Percentiles rank a stretch among this genome's conserved stretches.
Conservation (phyloP, 2,113 vertebrate species). For the Salminus brasiliensis region DNA sequence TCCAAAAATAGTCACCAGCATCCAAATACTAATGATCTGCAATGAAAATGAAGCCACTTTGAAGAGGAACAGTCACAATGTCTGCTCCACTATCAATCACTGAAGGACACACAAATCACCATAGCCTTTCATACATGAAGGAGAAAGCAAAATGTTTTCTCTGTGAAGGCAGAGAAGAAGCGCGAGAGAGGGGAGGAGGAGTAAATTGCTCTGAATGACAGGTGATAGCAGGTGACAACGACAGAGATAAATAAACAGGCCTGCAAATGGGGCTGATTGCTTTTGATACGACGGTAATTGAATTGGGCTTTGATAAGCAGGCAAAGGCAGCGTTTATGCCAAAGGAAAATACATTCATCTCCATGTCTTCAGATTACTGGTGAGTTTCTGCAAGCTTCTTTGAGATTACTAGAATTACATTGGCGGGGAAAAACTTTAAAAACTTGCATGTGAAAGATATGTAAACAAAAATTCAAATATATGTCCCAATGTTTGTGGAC, state of each 20-base stretch:
- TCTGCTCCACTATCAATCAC: background rate
- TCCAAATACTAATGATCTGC: too few relatives aligned
- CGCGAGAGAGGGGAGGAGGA: background rate
- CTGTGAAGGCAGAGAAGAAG: background rate
- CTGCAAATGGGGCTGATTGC: slow-evolving; percentile 71
- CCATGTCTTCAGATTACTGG: background rate
- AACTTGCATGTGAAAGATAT: too few relatives aligned
- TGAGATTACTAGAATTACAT: background rate
- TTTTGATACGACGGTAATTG: slow-evolving; percentile 68
- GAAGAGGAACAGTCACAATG: background rate
- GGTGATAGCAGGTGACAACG: slow-evolving; percentile 45
- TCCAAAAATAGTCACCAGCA: too few relatives aligned
- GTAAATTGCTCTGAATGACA: slow-evolving; percentile 57
- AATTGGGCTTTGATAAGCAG: slow-evolving; percentile 67
- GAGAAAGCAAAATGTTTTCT: background rate
- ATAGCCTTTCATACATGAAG: background rate
- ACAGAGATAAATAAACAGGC: slow-evolving; percentile 32
- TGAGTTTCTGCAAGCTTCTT: background rate
- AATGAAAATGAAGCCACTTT: background rate
- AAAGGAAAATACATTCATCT: background rate
- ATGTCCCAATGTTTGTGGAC: too few relatives aligned
- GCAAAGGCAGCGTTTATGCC: slow-evolving; percentile 16
- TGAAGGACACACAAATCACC: background rate
- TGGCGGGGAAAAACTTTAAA: too few relatives aligned
- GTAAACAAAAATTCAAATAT: background rate